Percentiles rank a stretch among this genome's conserved stretches.
Conservation (phyloP, 2,888 invertebrate species). For the Celastrina argiolus region DNA sequence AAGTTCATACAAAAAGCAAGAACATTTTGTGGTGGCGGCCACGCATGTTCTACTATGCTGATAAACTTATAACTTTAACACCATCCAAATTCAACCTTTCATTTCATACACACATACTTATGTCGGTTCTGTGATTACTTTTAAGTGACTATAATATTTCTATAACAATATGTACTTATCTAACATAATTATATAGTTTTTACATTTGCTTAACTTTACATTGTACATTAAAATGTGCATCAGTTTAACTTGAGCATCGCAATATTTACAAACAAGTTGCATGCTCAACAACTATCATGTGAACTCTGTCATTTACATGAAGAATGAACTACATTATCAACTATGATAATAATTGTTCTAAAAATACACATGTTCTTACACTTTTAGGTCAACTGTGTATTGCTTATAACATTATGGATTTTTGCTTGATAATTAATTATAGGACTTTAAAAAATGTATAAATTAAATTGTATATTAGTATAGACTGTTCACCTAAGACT, state of each 20-base stretch:
- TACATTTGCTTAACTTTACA: too few relatives aligned
- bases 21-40: conserved; percentile 70
- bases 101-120: conserved; percentile 22
- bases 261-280: conserved; percentile 29
- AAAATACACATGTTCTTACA: conserved; percentile 40
- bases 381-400: conserved; percentile 39
- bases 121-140: conserved; percentile 12
- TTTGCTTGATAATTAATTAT: too few relatives aligned
- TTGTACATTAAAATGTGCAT: conserved; percentile 5
- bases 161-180: not conserved
- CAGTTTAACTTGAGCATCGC: not conserved
- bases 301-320: conserved; percentile 46
- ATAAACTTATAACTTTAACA: conserved; percentile 45
- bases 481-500: not conserved
- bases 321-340: conserved; percentile 51
- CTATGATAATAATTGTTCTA: conserved; percentile 56
- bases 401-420: not conserved
- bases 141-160: conserved; percentile 8
- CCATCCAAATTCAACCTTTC: conserved; percentile 31
- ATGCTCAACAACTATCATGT: conserved; percentile 39
- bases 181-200: too few relatives aligned
- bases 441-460: not conserved
- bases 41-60: conserved; percentile 48
- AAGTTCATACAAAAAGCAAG: conserved; percentile 39
- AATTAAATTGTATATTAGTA: not conserved